Percentiles rank a stretch among this genome's conserved stretches.
phyloP scores from a whole-genome alignment of 2,888 invertebrate species.

The Smittia aterrima region DNA sequence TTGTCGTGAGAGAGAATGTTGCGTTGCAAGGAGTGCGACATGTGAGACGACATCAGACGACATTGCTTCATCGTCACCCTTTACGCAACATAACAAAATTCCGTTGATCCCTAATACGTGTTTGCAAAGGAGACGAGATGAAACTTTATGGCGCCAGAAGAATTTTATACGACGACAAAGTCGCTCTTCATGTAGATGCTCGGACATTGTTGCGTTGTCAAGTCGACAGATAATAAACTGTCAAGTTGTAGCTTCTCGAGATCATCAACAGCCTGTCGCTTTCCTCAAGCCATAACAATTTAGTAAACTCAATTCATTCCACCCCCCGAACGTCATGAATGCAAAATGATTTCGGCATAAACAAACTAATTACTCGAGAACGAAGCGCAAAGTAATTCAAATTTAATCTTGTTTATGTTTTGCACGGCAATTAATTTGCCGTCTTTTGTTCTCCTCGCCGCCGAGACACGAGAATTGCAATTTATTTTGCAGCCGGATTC shows the following conservation, averaged over 20 bases:
- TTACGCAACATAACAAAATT: not conserved
- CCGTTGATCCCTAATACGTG: too few species aligned
- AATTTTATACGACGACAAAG: not conserved
- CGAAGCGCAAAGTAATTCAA: not conserved
- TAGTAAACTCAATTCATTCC: too few species aligned
- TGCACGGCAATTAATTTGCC: not conserved
- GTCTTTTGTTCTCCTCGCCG: not conserved
- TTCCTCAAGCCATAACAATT: too few species aligned
- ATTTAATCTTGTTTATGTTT: not conserved
- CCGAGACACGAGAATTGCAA: not conserved
- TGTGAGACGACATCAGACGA: not conserved
- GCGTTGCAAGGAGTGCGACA: not conserved
- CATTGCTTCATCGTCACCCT: not conserved
- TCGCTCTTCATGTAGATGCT: too few species aligned
- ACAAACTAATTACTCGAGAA: not conserved
- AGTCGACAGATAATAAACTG: too few species aligned
- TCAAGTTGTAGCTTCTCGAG: too few species aligned
- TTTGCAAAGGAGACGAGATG: not conserved
- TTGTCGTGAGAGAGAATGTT: slow-evolving; percentile 18
- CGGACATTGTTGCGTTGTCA: too few species aligned
- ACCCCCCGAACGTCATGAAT: too few species aligned
- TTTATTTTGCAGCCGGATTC: not conserved
- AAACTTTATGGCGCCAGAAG: not conserved
- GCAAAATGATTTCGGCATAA: not conserved
- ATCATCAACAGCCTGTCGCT: too few species aligned